Conservation (phyloP, 2,888 invertebrate species). For the Synanthedon formicaeformis region DNA sequence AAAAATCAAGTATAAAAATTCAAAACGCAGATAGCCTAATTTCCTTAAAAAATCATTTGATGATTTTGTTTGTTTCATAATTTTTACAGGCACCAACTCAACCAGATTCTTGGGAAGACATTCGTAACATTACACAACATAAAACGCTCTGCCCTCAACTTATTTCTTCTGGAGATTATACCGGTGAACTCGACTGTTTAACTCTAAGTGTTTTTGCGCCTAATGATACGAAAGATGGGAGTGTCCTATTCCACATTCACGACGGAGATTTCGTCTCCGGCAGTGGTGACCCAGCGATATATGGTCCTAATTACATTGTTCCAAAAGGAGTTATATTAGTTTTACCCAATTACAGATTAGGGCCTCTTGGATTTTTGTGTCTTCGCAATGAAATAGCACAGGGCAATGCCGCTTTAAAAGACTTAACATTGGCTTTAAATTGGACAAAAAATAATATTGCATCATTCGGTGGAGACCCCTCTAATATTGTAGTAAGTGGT, state of each 20-base stretch:
- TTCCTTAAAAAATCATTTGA: too few species aligned
- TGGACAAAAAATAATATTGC: constrained; percentile 43
- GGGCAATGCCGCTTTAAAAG: constrained; percentile 55
- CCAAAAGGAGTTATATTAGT: constrained; percentile 35
- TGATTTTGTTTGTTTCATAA: too few species aligned
- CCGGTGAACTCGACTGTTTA: constrained; percentile 39
- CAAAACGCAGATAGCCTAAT: too few species aligned
- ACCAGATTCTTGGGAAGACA: constrained; percentile 16
- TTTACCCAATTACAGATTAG: constrained; percentile 50
- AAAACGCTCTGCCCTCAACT: constrained; percentile 38
- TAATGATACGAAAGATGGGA: constrained; percentile 15
- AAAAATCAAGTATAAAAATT: too few species aligned
- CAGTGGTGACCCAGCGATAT: constrained; percentile 38
- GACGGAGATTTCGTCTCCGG: constrained; percentile 38
- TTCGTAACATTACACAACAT: constrained; percentile 23
- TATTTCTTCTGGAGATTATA: constrained; percentile 11
- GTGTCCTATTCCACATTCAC: constrained; percentile 51
- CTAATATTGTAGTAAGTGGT: constrained; percentile 45
- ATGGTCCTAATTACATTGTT: constrained; percentile 45
- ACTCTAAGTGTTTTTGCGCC: constrained; percentile 48
- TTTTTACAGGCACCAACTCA: constrained; percentile 29
- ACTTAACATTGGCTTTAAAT: constrained; percentile 39
- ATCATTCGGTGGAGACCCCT: constrained; percentile 43
- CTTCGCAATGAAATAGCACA: constrained; percentile 34
- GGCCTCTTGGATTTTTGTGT: constrained; percentile 52